These are phyloP conservation scores for Arvicola amphibius DNA, from an alignment of 2,797 vertebrate species.

Conservation along the genomic window DNA sequence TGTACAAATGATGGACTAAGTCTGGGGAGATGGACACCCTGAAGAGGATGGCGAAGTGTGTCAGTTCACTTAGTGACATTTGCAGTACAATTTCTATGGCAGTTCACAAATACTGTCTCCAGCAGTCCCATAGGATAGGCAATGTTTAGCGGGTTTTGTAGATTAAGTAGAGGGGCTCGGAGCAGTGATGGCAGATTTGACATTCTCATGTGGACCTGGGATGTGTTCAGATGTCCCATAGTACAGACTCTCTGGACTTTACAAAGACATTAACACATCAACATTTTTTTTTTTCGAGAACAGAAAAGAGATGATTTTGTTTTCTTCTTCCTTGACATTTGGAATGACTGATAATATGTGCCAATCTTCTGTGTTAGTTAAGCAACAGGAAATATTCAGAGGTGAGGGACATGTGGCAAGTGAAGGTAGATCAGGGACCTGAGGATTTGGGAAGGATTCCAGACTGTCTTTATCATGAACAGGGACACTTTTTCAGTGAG, in stretches of 20 bases:
- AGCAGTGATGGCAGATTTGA: background rate
- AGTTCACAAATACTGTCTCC: background rate
- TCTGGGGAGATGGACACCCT: background rate
- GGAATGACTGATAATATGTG: background rate
- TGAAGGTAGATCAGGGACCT: background rate
- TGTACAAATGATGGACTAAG: background rate
- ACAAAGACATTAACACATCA: background rate
- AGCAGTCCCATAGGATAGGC: too few species aligned
- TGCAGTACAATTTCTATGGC: background rate
- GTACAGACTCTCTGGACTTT: background rate
- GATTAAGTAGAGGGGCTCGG: background rate
- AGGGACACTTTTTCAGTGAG: background rate
- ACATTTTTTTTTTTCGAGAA: background rate
- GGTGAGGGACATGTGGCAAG: constrained; percentile 19
- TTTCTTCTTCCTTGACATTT: background rate
- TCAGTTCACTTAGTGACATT: background rate
- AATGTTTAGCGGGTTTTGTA: background rate
- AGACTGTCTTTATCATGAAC: background rate
- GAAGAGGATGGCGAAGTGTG: background rate
- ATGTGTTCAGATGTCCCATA: background rate
- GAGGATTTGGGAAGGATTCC: background rate
- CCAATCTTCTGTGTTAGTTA: constrained; percentile 56
- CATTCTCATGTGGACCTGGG: background rate
- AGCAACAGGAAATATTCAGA: constrained; percentile 1
- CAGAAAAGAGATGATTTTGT: constrained; percentile 51